Percentiles rank a stretch among this genome's conserved stretches.
Conservation (phyloP, 2,888 invertebrate species). For the Ophion costatus region DNA sequence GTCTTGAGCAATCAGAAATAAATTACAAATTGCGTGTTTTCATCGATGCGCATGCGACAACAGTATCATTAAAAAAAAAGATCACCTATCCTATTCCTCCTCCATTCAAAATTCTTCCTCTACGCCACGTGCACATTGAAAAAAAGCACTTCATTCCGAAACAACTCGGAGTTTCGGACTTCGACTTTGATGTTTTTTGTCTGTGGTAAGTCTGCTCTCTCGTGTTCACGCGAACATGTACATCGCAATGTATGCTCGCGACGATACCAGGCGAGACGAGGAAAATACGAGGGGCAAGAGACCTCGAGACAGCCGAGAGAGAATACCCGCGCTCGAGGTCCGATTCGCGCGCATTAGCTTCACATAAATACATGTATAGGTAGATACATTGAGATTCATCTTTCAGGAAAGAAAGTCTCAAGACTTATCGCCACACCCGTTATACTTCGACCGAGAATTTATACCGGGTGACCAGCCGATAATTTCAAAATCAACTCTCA, state of each 20-base stretch:
- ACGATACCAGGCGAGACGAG: slow-evolving; percentile 52
- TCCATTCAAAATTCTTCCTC: background rate
- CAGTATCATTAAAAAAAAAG: too few relatives aligned
- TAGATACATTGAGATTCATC: background rate
- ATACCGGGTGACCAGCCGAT: slow-evolving; percentile 52
- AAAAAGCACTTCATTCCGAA: slow-evolving; percentile 2
- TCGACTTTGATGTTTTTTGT: slow-evolving; percentile 56
- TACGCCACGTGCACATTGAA: slow-evolving; percentile 47
- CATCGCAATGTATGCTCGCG: slow-evolving; percentile 34
- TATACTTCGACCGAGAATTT: slow-evolving; percentile 48
- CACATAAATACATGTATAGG: background rate
- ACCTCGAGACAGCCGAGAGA: slow-evolving; percentile 56
- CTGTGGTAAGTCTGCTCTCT: slow-evolving; percentile 57
- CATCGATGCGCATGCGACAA: too few relatives aligned
- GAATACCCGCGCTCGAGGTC: slow-evolving; percentile 42
- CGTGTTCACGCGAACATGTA: slow-evolving; percentile 35
- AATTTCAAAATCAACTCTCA: too few relatives aligned
- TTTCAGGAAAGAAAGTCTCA: slow-evolving; percentile 4
- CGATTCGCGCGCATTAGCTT: slow-evolving; percentile 29
- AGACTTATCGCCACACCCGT: slow-evolving; percentile 61
- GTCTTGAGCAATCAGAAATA: background rate
- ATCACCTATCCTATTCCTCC: background rate
- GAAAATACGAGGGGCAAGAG: slow-evolving; percentile 47
- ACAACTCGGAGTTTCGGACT: slow-evolving; percentile 31
- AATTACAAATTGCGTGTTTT: background rate